Conservation (phyloP, 2,113 vertebrate genomes). For the Silurus glanis region DNA sequence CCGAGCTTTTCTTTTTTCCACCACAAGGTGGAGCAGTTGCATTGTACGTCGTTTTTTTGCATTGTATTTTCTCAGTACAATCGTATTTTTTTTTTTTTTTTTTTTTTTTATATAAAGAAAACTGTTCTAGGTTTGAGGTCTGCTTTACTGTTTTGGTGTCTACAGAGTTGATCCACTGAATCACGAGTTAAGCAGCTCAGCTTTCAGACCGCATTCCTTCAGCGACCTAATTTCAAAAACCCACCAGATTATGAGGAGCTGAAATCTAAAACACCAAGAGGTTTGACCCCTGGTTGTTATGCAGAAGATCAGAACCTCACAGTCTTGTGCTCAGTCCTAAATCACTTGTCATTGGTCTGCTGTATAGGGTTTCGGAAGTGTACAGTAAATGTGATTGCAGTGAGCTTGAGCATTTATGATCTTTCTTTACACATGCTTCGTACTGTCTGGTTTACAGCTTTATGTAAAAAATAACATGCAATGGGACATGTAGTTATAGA, state of each 20-base stretch:
- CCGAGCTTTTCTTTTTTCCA: neutral
- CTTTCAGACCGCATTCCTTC: slow-evolving; percentile 64
- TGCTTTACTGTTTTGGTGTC: slow-evolving; percentile 6
- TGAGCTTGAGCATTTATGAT: neutral
- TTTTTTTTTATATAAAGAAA: neutral
- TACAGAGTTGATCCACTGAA: slow-evolving; percentile 57
- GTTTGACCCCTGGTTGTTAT: neutral
- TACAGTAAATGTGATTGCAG: neutral
- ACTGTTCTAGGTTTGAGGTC: slow-evolving; percentile 25
- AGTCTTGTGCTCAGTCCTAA: neutral
- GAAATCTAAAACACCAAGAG: neutral
- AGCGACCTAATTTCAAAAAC: slow-evolving; percentile 59
- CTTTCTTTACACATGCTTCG: neutral
- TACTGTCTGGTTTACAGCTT: neutral
- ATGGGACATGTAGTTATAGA: neutral
- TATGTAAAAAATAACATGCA: neutral
- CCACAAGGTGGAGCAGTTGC: slow-evolving; percentile 41
- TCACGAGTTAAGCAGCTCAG: slow-evolving; percentile 65
- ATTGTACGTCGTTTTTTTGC: neutral
- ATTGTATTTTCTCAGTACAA: neutral
- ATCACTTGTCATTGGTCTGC: neutral
- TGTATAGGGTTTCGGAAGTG: neutral
- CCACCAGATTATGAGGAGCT: slow-evolving; percentile 39
- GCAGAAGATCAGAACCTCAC: neutral
- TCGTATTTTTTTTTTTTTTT: no score